Conservation (phyloP, 1,140 invertebrate species). For the Argopecten irradians region DNA sequence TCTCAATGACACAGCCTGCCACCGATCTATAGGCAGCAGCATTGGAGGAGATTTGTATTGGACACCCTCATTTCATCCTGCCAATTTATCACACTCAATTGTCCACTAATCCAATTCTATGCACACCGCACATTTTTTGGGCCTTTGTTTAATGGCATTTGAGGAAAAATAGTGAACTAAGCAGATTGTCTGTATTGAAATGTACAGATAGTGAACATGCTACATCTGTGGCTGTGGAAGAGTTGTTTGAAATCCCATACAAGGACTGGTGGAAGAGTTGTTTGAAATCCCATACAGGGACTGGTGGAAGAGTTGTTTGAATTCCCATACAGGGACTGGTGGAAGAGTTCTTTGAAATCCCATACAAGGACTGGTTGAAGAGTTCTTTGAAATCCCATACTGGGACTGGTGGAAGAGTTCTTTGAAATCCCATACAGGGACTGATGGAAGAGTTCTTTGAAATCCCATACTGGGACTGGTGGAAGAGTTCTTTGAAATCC, state of each 20-base stretch:
- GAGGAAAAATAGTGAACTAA: conserved; percentile 22
- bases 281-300: no score
- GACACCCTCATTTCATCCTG: neutral
- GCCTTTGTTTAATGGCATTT: conserved; percentile 22
- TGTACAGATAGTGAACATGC: neutral
- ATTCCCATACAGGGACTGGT: no score
- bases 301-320: no score
- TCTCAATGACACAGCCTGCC: neutral
- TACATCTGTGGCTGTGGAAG: neutral
- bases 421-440: no score
- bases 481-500: no score
- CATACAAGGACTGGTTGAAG: no score
- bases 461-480: no score
- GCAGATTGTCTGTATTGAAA: neutral
- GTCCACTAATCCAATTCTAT: neutral
- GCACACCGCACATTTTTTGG: conserved; percentile 15
- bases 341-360: no score
- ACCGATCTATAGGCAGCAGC: neutral
- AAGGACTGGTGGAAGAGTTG: neutral
- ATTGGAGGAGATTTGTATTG: neutral
- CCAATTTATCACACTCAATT: conserved; percentile 10
- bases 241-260: neutral
- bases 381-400: no score
- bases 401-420: no score
- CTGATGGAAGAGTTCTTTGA: no score